Conservation (phyloP, 2,797 vertebrate genomes). For the Melanotaenia trifasciata region DNA sequence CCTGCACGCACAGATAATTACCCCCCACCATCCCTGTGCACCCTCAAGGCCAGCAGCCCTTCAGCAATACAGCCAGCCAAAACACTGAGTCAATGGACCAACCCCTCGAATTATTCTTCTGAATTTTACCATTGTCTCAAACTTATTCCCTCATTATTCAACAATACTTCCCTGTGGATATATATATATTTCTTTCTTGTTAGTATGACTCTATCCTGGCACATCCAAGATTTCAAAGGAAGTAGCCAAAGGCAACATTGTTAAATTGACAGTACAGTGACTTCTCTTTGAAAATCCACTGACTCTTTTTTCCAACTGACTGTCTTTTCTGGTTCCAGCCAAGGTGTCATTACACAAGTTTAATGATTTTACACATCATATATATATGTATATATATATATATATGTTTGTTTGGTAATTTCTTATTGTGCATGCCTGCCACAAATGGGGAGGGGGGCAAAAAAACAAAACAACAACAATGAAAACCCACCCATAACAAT, state of each 20-base stretch:
- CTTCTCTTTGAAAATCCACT: slow-evolving; percentile 54
- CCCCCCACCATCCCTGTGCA: no score
- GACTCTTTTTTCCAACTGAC: slow-evolving; percentile 45
- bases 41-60: no score
- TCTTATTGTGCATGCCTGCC: neutral
- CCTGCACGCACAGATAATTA: no score
- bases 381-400: neutral
- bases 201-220: slow-evolving; percentile 19
- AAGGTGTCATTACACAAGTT: slow-evolving; percentile 23
- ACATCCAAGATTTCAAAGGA: slow-evolving; percentile 44
- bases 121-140: slow-evolving; percentile 18
- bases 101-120: slow-evolving; percentile 7
- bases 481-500: neutral
- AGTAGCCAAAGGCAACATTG: slow-evolving; percentile 36
- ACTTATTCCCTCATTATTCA: slow-evolving; percentile 29
- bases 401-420: neutral
- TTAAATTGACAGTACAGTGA: slow-evolving; percentile 27
- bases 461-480: neutral
- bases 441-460: neutral
- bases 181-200: neutral
- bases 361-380: slow-evolving; percentile 31
- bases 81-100: no score
- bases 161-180: neutral
- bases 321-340: slow-evolving; percentile 25
- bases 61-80: no score